Evolutionary conservation across 2,888 invertebrate genomes (phyloP).

Genomic region (Acholoe squamosa): DNA sequence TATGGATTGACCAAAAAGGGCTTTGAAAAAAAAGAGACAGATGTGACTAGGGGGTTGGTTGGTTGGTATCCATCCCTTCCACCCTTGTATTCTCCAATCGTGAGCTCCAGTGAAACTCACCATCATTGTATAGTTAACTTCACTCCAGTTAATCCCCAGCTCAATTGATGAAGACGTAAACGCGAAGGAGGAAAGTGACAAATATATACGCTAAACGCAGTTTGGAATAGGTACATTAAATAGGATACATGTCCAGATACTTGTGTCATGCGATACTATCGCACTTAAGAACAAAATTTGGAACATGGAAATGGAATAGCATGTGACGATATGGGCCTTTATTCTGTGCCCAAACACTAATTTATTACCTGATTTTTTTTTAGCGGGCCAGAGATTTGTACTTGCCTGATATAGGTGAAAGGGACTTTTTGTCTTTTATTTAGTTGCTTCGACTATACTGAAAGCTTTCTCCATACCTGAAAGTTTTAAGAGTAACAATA

Average conservation of each 20-base stretch:
- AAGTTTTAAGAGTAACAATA: conserved; percentile 42
- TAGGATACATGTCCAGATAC: background rate
- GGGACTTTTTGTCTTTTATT: conserved; percentile 41
- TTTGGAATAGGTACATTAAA: background rate
- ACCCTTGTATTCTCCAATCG: background rate
- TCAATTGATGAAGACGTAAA: background rate
- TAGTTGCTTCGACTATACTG: conserved; percentile 47
- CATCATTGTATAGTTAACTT: conserved; percentile 41
- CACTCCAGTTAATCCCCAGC: conserved; percentile 4
- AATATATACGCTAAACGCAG: background rate
- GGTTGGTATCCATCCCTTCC: background rate
- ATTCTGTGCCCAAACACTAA: conserved; percentile 18
- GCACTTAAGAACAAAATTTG: too few relatives aligned
- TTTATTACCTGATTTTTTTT: conserved; percentile 13
- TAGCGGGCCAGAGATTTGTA: conserved; percentile 16
- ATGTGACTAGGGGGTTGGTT: conserved; percentile 22
- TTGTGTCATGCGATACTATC: background rate
- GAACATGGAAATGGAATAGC: background rate
- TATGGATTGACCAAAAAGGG: conserved; percentile 17
- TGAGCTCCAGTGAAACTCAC: background rate
- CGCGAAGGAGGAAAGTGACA: background rate
- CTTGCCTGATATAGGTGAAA: conserved; percentile 30
- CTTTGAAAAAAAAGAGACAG: background rate
- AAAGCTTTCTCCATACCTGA: conserved; percentile 56
- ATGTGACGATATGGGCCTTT: background rate